phyloP scores from a whole-genome alignment of 2,888 invertebrate species.

The Xestia ashworthii region DNA sequence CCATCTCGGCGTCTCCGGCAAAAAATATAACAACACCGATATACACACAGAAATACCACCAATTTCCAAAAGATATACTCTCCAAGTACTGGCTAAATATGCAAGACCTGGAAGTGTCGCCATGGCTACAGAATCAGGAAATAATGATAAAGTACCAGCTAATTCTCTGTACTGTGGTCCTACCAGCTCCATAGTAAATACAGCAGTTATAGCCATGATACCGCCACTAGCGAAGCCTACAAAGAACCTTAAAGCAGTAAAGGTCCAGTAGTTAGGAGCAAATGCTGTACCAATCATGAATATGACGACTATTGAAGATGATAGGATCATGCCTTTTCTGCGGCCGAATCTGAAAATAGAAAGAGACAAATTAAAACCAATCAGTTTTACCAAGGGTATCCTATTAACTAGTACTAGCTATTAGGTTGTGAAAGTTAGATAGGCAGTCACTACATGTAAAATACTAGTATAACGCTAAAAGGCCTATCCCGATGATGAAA shows the following conservation, averaged over 20 bases:
- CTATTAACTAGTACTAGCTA: neutral
- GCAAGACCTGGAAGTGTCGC: slow-evolving; percentile 73
- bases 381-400: neutral
- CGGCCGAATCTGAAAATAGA: slow-evolving; percentile 76
- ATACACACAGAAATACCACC: slow-evolving; percentile 68
- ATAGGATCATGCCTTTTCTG: slow-evolving; percentile 91
- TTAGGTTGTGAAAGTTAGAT: too few species aligned
- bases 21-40: slow-evolving; percentile 66
- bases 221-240: slow-evolving; percentile 94
- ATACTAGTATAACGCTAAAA: too few species aligned
- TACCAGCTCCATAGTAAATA: slow-evolving; percentile 90
- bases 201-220: slow-evolving; percentile 90
- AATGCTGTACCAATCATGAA: slow-evolving; percentile 92
- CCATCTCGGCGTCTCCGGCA: slow-evolving; percentile 83
- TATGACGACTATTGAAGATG: slow-evolving; percentile 92
- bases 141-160: slow-evolving; percentile 66
- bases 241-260: slow-evolving; percentile 92
- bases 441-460: too few species aligned
- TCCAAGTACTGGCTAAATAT: slow-evolving; percentile 75
- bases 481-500: neutral
- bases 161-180: slow-evolving; percentile 86
- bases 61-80: slow-evolving; percentile 69
- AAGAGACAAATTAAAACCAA: neutral
- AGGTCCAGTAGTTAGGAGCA: slow-evolving; percentile 89
- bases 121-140: slow-evolving; percentile 73